Conservation (phyloP, 92 coral and sea anemone species). For the Heliopora coerulea region DNA sequence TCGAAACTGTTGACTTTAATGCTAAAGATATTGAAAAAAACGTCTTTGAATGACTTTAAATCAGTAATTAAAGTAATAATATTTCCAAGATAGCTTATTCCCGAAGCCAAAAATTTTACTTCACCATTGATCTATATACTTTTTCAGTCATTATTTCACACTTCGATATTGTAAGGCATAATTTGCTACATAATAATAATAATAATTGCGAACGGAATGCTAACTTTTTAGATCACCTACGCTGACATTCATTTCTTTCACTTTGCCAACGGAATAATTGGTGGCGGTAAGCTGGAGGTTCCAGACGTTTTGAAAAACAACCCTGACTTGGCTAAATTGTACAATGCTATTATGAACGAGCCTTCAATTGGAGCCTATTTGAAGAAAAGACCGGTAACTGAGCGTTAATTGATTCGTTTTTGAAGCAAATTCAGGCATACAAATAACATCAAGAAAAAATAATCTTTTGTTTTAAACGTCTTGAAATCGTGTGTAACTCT, state of each 20-base stretch:
- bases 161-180: neutral
- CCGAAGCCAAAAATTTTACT: too few species aligned
- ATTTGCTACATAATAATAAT: neutral
- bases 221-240: constrained; percentile 53
- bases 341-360: constrained; percentile 51
- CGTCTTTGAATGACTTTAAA: too few species aligned
- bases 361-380: constrained; percentile 54
- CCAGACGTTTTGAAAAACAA: constrained; percentile 42
- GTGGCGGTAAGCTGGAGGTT: constrained; percentile 42
- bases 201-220: neutral
- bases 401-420: neutral
- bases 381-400: constrained; percentile 47
- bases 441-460: too few species aligned
- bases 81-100: too few species aligned
- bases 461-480: too few species aligned
- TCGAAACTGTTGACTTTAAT: too few species aligned
- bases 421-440: too few species aligned
- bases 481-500: too few species aligned
- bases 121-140: too few species aligned
- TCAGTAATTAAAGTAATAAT: too few species aligned
- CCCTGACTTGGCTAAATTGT: constrained; percentile 51
- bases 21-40: too few species aligned
- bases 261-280: constrained; percentile 48
- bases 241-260: constrained; percentile 63
- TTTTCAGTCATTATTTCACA: too few species aligned